Conservation (phyloP, 1,140 invertebrate species). For the Bursaphelenchus mucronatus region DNA sequence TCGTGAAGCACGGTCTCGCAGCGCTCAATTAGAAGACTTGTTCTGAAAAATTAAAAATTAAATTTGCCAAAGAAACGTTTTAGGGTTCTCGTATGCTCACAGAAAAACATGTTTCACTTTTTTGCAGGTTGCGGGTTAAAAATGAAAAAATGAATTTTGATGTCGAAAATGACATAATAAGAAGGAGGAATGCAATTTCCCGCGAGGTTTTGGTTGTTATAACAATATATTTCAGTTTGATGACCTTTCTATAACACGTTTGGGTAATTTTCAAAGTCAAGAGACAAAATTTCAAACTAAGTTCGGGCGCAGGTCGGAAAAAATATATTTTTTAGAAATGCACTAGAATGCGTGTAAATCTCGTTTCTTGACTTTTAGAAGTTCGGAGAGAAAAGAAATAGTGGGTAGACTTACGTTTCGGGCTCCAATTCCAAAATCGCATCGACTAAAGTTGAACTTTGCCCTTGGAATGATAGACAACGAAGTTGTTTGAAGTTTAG, state of each 20-base stretch:
- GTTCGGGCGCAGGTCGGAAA: neutral
- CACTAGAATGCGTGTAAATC: too few relatives aligned
- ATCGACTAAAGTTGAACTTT: conserved; percentile 67
- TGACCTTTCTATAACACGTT: too few relatives aligned
- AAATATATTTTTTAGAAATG: neutral
- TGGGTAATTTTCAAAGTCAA: too few relatives aligned
- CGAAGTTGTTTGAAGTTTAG: conserved; percentile 9
- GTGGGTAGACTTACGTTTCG: conserved; percentile 17
- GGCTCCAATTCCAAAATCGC: conserved; percentile 38
- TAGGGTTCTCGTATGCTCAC: conserved; percentile 3
- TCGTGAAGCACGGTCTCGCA: conserved; percentile 84
- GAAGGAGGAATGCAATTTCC: too few relatives aligned
- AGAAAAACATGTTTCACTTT: conserved; percentile 4
- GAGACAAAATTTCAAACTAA: too few relatives aligned
- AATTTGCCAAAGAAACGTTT: neutral
- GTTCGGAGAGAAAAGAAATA: neutral
- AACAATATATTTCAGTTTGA: too few relatives aligned
- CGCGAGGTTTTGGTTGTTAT: too few relatives aligned
- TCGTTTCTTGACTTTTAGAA: too few relatives aligned
- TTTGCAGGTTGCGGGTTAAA: too few relatives aligned
- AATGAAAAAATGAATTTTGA: too few relatives aligned
- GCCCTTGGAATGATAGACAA: conserved; percentile 81
- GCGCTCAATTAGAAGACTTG: conserved; percentile 74
- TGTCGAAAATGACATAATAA: too few relatives aligned
- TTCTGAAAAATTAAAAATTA: conserved; percentile 57